phyloP scores from a whole-genome alignment of 2,888 invertebrate genomes.

The Sminthurides aquaticus region DNA sequence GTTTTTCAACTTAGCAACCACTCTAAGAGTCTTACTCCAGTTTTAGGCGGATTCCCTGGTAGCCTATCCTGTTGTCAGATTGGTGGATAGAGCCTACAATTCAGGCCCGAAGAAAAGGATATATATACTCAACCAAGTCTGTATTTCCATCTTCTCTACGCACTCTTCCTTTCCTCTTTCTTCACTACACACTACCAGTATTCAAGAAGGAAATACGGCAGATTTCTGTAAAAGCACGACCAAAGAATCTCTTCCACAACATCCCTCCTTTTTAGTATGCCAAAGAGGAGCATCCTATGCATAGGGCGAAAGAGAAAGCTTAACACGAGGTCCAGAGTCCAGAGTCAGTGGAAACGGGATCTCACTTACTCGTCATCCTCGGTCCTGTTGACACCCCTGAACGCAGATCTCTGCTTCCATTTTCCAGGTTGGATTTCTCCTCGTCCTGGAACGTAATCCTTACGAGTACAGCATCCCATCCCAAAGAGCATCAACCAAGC shows the following conservation, averaged over 20 bases:
- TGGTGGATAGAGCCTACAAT: too few species aligned
- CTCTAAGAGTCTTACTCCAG: too few species aligned
- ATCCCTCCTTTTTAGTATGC: background rate
- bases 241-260: background rate
- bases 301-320: slow-evolving; percentile 12
- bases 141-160: too few species aligned
- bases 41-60: too few species aligned
- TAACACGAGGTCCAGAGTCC: slow-evolving; percentile 31
- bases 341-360: slow-evolving; percentile 34
- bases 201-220: too few species aligned
- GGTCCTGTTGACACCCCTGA: slow-evolving; percentile 45
- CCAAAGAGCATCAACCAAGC: background rate
- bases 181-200: too few species aligned
- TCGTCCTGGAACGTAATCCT: background rate
- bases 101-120: too few species aligned
- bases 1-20: too few species aligned
- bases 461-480: background rate
- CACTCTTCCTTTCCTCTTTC: too few species aligned
- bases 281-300: background rate
- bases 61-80: too few species aligned
- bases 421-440: background rate
- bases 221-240: too few species aligned
- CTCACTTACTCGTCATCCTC: slow-evolving; percentile 48
- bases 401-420: background rate
- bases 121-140: too few species aligned